These are phyloP conservation scores for Sebastes fasciatus DNA, from an alignment of 2,113 vertebrate species.

Conservation along the genomic window DNA sequence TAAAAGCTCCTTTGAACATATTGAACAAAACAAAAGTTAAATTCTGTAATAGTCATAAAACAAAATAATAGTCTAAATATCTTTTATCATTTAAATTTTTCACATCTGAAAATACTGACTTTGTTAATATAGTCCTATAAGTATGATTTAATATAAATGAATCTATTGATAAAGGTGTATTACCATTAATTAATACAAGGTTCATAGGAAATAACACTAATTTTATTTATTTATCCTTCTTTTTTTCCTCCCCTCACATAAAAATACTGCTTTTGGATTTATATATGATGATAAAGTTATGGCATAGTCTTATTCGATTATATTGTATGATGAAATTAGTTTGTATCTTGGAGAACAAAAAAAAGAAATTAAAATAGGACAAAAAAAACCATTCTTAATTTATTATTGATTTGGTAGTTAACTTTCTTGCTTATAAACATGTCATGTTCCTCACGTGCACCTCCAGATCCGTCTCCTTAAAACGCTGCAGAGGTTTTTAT, in stretches of 20 bases:
- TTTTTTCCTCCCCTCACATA: too few species aligned
- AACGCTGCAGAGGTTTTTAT: constrained; percentile 40
- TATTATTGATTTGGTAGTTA: not conserved
- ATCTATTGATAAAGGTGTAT: not conserved
- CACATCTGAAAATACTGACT: not conserved
- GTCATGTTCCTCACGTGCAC: constrained; percentile 9
- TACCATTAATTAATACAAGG: not conserved
- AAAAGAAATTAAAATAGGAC: too few species aligned
- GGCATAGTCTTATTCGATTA: too few species aligned
- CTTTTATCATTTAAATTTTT: not conserved
- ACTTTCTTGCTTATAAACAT: not conserved
- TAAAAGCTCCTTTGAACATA: not conserved
- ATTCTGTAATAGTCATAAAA: not conserved
- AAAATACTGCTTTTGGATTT: too few species aligned
- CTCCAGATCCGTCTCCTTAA: constrained; percentile 12
- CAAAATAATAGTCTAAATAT: not conserved
- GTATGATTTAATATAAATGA: not conserved
- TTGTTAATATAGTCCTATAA: not conserved
- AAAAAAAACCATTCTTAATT: not conserved
- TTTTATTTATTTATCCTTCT: too few species aligned
- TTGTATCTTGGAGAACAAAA: too few species aligned
- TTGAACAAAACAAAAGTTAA: not conserved
- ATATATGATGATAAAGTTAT: too few species aligned
- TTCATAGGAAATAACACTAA: not conserved
- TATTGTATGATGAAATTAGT: too few species aligned